These are phyloP conservation scores for Poecilia wingei DNA, from an alignment of 2,797 vertebrate species.

Conservation along the genomic window DNA sequence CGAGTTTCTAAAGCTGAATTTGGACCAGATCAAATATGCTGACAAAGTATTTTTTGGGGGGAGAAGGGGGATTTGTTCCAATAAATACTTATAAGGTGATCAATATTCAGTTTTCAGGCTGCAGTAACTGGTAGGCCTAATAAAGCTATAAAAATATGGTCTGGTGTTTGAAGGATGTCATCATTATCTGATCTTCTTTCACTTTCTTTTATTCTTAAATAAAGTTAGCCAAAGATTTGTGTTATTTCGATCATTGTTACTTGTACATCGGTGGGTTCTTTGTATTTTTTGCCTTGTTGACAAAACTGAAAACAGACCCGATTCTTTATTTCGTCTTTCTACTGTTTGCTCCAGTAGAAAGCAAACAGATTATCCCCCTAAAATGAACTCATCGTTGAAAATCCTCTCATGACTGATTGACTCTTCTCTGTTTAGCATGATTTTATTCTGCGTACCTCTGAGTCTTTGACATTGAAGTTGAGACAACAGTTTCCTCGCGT, in stretches of 20 bases:
- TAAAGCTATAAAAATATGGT: neutral
- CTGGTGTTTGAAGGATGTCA: neutral
- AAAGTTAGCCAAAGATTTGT: neutral
- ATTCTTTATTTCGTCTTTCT: neutral
- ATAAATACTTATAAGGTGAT: neutral
- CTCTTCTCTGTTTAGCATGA: constrained; percentile 13
- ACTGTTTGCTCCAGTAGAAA: neutral
- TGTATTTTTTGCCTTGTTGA: neutral
- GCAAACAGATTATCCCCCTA: neutral
- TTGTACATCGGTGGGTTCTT: neutral
- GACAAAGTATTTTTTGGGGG: neutral
- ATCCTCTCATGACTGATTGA: constrained; percentile 21
- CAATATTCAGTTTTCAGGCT: neutral
- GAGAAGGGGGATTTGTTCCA: neutral
- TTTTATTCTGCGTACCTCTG: constrained; percentile 35
- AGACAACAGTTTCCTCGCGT: constrained; percentile 41
- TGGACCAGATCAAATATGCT: neutral
- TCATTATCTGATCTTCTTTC: neutral
- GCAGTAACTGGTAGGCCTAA: neutral
- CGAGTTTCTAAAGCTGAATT: neutral
- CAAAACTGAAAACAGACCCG: neutral
- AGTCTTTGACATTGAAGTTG: constrained; percentile 52
- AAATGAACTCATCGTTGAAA: neutral
- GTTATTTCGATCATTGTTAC: neutral
- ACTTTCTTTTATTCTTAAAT: neutral